Percentiles rank a stretch among this genome's conserved stretches.
phyloP scores from a whole-genome alignment of 1,140 invertebrate genomes.

The Eciton burchellii region DNA sequence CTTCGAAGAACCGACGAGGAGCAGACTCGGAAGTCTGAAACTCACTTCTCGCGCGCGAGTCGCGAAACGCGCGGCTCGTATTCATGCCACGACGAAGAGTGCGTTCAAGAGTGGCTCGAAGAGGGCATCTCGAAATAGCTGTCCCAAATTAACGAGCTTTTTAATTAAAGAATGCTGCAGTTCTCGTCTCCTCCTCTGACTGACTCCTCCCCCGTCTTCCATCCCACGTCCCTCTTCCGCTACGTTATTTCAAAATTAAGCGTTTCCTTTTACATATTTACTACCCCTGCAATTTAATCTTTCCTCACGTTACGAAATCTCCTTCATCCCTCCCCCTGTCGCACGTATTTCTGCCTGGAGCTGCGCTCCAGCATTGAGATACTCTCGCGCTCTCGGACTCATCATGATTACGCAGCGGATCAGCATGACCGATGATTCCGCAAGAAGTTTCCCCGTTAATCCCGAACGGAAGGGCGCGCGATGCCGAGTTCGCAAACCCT shows the following conservation, averaged over 20 bases:
- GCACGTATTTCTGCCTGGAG: background rate
- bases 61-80: conserved; percentile 39
- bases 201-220: no score
- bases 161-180: background rate
- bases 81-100: conserved; percentile 38
- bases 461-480: background rate
- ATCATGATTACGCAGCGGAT: conserved; percentile 18
- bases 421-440: conserved; percentile 11
- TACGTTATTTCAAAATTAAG: background rate
- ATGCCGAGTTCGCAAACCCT: background rate
- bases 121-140: background rate
- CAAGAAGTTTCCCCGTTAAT: conserved; percentile 31
- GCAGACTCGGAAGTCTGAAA: conserved; percentile 27
- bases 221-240: background rate
- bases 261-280: background rate
- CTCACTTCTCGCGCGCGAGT: conserved; percentile 42
- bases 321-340: background rate
- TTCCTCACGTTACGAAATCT: background rate
- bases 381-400: background rate
- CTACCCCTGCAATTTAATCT: background rate
- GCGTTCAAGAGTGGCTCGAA: conserved; percentile 34
- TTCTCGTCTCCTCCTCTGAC: background rate
- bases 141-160: background rate
- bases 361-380: background rate
- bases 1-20: conserved; percentile 17